phyloP scores from a whole-genome alignment of 2,888 invertebrate genomes.

The Drosophila heteroneura region DNA sequence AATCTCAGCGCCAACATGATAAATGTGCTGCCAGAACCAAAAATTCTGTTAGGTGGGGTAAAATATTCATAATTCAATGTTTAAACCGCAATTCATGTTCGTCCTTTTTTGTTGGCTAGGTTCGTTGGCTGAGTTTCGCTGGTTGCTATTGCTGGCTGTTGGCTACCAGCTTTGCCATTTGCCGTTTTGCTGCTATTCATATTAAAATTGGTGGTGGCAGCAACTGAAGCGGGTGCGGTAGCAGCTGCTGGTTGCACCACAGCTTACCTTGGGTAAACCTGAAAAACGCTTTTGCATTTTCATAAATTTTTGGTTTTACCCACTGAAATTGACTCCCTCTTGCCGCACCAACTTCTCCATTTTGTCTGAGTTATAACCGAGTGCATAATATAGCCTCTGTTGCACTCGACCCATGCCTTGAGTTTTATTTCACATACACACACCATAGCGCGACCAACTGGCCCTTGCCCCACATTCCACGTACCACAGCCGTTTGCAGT shows the following conservation, averaged over 20 bases:
- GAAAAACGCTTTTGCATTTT: conserved; percentile 81
- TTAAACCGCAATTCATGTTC: conserved; percentile 77
- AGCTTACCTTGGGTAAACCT: conserved; percentile 79
- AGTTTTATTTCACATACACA: conserved; percentile 40
- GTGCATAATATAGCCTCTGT: conserved; percentile 58
- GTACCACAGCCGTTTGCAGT: conserved; percentile 45
- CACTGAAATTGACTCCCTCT: conserved; percentile 29
- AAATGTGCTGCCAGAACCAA: conserved; percentile 57
- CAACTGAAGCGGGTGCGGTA: conserved; percentile 13
- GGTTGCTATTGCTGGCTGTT: conserved; percentile 12
- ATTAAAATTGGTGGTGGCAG: conserved; percentile 64
- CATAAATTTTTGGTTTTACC: conserved; percentile 70
- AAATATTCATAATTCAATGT: conserved; percentile 78
- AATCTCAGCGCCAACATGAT: conserved; percentile 64
- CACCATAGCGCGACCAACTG: background rate
- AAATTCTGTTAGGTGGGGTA: conserved; percentile 3
- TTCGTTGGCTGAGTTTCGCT: conserved; percentile 34
- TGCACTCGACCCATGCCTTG: conserved; percentile 45
- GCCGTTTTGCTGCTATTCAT: conserved; percentile 64
- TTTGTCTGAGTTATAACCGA: conserved; percentile 28
- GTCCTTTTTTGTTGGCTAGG: conserved; percentile 32
- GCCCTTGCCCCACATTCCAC: conserved; percentile 10
- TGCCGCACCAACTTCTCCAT: background rate
- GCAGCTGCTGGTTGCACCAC: conserved; percentile 57
- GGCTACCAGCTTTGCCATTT: conserved; percentile 65